A percentile compares a stretch with the other conserved stretches of the same genome.
phyloP scores from a whole-genome alignment of 2,113 vertebrate species.

The Choloepus hoffmanni region DNA sequence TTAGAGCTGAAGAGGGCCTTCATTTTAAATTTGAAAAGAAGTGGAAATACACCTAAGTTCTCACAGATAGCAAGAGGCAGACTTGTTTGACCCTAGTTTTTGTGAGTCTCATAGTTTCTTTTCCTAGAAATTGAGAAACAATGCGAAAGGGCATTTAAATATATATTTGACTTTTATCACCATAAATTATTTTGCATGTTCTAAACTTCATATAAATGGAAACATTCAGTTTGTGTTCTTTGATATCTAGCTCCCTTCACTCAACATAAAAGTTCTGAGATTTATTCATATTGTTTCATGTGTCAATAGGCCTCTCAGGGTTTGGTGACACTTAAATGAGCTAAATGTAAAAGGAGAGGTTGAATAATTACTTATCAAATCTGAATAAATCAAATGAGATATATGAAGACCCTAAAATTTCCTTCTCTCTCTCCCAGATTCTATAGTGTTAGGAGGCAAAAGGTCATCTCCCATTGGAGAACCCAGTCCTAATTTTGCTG shows the following conservation, averaged over 20 bases:
- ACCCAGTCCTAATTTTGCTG: background rate
- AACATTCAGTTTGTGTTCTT: background rate
- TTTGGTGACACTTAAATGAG: constrained; percentile 29
- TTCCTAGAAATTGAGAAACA: background rate
- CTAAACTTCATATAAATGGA: background rate
- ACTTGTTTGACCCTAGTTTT: background rate
- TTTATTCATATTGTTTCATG: accelerated
- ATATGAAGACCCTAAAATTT: background rate
- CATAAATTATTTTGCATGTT: background rate
- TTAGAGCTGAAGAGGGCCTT: background rate
- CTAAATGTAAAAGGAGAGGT: background rate
- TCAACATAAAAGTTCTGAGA: background rate
- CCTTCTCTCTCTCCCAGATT: background rate
- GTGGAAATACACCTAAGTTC: background rate
- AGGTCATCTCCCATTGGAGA: background rate
- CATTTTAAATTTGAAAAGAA: background rate
- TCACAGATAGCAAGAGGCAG: background rate
- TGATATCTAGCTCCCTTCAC: background rate
- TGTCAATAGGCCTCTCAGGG: background rate
- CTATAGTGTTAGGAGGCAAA: background rate
- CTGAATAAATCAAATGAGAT: constrained; percentile 33
- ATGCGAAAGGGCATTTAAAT: background rate
- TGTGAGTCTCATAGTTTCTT: background rate
- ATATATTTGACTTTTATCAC: background rate
- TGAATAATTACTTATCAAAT: background rate